Percentiles rank a stretch among this genome's conserved stretches.
phyloP scores from a whole-genome alignment of 2,797 vertebrate species.

The Chaetodon trifasciatus region DNA sequence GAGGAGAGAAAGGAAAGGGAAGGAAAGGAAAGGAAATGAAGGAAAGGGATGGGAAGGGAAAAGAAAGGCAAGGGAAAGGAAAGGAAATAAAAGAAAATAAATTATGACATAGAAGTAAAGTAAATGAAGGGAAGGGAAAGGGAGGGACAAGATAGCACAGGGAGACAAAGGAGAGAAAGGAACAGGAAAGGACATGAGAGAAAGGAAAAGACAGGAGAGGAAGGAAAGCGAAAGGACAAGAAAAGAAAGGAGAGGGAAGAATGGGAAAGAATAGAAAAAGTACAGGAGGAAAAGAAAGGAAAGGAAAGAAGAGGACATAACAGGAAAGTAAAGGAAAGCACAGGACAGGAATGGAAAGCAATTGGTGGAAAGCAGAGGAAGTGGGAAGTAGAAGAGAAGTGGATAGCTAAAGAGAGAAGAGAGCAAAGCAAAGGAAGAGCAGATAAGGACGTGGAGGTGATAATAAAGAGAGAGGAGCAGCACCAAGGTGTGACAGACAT shows the following conservation, averaged over 20 bases:
- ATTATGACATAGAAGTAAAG: too few relatives aligned
- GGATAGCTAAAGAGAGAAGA: background rate
- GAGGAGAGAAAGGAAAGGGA: background rate
- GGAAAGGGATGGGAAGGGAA: background rate
- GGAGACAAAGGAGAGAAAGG: background rate
- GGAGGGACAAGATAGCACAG: background rate
- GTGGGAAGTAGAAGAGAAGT: background rate
- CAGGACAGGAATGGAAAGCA: background rate
- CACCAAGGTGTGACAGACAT: background rate
- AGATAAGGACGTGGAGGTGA: conserved; percentile 5
- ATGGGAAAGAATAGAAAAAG: background rate
- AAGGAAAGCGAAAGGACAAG: background rate
- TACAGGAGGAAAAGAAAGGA: background rate
- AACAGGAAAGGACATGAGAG: background rate
- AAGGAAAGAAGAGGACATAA: background rate
- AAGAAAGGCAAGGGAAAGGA: background rate
- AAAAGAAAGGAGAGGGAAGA: background rate
- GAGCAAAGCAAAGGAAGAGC: background rate
- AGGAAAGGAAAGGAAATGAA: background rate
- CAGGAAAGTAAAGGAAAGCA: background rate
- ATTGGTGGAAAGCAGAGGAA: background rate
- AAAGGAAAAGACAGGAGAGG: too few relatives aligned
- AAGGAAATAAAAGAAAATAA: background rate
- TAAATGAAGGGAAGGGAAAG: background rate
- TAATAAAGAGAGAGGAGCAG: conserved; percentile 22